Percentiles rank a stretch among this genome's conserved stretches.
These are phyloP conservation scores for Gadopsis marmoratus DNA, from an alignment of 2,797 vertebrate species.

Conservation along the genomic window DNA sequence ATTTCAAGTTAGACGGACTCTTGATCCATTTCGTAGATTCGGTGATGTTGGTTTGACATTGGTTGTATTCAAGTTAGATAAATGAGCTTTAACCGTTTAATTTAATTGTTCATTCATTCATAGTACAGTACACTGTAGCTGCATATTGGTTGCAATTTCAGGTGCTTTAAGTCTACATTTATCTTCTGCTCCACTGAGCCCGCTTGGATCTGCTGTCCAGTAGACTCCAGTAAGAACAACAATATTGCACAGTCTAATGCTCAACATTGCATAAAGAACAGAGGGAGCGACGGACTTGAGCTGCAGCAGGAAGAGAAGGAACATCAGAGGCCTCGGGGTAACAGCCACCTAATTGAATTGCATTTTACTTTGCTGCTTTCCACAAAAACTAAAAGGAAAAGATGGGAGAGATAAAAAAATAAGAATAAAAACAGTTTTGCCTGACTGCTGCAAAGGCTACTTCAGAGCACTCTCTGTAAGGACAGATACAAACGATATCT, in stretches of 20 bases:
- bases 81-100: neutral
- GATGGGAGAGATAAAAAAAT: conserved; percentile 37
- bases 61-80: neutral
- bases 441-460: conserved; percentile 52
- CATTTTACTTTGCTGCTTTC: conserved; percentile 78
- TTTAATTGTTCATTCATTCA: neutral
- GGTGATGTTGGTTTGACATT: neutral
- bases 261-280: conserved; percentile 73
- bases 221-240: conserved; percentile 39
- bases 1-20: neutral
- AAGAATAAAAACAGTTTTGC: conserved; percentile 52
- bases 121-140: neutral
- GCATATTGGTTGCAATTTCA: neutral
- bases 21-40: neutral
- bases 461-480: conserved; percentile 38
- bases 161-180: neutral
- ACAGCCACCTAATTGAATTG: conserved; percentile 78
- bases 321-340: conserved; percentile 76
- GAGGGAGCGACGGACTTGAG: conserved; percentile 37
- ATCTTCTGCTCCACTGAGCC: conserved; percentile 16
- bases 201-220: conserved; percentile 29
- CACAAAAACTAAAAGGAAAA: conserved; percentile 67
- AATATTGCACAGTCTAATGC: conserved; percentile 71
- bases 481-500: conserved; percentile 32
- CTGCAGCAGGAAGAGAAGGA: conserved; percentile 61